Conservation (phyloP, 1,140 invertebrate species). For the Lepidurus couesii region DNA sequence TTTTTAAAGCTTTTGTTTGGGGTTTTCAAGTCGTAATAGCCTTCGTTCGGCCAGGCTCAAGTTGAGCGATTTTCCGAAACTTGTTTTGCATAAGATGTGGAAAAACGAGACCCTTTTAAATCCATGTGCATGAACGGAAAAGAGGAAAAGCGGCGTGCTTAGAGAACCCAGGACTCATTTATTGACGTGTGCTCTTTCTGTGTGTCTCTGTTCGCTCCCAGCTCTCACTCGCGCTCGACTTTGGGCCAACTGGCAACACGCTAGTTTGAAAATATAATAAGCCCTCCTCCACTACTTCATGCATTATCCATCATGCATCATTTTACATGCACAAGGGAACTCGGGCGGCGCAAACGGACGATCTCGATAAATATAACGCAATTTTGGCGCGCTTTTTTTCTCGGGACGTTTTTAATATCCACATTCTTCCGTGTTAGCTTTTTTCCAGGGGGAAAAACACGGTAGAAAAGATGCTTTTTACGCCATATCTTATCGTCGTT, state of each 20-base stretch:
- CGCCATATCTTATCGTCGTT: neutral
- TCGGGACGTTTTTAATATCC: neutral
- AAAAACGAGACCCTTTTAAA: neutral
- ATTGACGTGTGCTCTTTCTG: conserved; percentile 1
- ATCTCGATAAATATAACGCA: neutral
- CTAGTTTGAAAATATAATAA: conserved; percentile 20
- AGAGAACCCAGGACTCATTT: neutral
- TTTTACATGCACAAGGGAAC: conserved; percentile 18
- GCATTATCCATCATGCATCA: conserved; percentile 12
- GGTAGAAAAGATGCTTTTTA: neutral
- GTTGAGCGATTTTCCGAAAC: no score
- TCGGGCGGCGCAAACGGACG: neutral
- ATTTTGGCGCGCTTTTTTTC: neutral
- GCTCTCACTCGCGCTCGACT: neutral
- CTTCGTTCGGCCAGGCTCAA: no score
- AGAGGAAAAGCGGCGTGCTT: neutral
- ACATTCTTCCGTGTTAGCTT: neutral
- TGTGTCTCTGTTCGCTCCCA: conserved; percentile 5
- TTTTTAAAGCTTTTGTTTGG: no score
- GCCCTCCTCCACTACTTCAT: conserved; percentile 16
- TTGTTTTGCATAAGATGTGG: no score
- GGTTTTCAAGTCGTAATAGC: no score
- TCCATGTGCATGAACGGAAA: neutral
- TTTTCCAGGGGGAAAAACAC: neutral
- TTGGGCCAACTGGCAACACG: conserved; percentile 20